These are phyloP conservation scores for Hirtodrosophila duncani DNA, from an alignment of 2,888 invertebrate species.

Conservation along the genomic window DNA sequence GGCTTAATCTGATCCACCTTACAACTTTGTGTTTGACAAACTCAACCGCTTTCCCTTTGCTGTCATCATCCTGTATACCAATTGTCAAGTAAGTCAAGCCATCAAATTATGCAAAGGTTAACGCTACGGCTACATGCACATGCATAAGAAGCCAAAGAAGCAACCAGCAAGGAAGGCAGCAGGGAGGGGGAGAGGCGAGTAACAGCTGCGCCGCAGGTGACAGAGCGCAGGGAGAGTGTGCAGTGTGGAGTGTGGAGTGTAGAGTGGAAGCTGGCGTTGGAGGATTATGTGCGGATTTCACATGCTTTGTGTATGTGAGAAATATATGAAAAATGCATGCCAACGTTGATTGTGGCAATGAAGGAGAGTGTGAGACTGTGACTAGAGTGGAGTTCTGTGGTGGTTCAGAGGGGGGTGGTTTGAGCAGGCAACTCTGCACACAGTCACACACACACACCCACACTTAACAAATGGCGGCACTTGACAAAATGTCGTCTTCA, in stretches of 20 bases:
- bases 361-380: not conserved
- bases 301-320: not conserved
- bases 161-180: not conserved
- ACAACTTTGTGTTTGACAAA: too few species aligned
- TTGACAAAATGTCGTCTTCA: slow-evolving; percentile 32
- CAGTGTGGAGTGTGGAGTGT: too few species aligned
- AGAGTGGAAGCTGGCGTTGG: too few species aligned
- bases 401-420: not conserved
- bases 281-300: slow-evolving; percentile 9
- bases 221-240: too few species aligned
- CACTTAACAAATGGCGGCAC: slow-evolving; percentile 38
- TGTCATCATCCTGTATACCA: too few species aligned
- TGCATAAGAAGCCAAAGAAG: slow-evolving; percentile 26
- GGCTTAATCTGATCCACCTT: too few species aligned
- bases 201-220: not conserved
- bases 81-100: slow-evolving; percentile 10
- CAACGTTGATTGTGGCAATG: not conserved
- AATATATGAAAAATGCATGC: slow-evolving; percentile 17
- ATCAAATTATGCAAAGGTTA: slow-evolving; percentile 56
- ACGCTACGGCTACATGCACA: slow-evolving; percentile 32
- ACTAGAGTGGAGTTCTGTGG: not conserved
- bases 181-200: too few species aligned
- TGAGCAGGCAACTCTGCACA: too few species aligned
- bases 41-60: too few species aligned
- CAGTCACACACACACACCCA: too few species aligned